A percentile compares a stretch with the other conserved stretches of the same genome.
Conservation (phyloP, 2,888 invertebrate species). For the Eilema depressum region DNA sequence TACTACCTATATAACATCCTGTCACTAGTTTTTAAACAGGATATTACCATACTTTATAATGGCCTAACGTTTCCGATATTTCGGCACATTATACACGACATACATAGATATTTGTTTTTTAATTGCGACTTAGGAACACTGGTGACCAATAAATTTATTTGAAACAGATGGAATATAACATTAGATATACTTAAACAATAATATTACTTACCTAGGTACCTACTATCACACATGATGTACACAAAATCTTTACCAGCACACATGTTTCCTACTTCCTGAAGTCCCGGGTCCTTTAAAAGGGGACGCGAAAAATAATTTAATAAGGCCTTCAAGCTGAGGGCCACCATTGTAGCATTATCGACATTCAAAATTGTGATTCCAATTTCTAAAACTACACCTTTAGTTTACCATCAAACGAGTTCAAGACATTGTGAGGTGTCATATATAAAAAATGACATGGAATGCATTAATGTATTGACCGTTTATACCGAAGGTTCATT, state of each 20-base stretch:
- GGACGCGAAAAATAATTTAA: no score
- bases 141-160: constrained; percentile 38
- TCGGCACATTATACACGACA: background rate
- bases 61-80: background rate
- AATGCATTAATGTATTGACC: background rate
- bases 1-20: background rate
- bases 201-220: no score
- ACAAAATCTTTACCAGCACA: no score
- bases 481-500: constrained; percentile 28
- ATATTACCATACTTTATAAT: background rate
- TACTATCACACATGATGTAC: no score
- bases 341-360: no score
- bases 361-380: no score
- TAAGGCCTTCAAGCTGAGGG: no score
- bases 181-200: no score
- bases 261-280: no score
- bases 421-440: background rate
- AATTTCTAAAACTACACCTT: no score
- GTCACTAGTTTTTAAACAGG: background rate
- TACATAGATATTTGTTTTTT: constrained; percentile 28
- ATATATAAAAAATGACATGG: background rate
- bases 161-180: background rate
- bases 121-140: constrained; percentile 42
- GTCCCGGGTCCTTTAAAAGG: no score
- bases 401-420: background rate